These are phyloP conservation scores for Lycaon pictus DNA, from an alignment of 2,113 vertebrate species.

Conservation along the genomic window DNA sequence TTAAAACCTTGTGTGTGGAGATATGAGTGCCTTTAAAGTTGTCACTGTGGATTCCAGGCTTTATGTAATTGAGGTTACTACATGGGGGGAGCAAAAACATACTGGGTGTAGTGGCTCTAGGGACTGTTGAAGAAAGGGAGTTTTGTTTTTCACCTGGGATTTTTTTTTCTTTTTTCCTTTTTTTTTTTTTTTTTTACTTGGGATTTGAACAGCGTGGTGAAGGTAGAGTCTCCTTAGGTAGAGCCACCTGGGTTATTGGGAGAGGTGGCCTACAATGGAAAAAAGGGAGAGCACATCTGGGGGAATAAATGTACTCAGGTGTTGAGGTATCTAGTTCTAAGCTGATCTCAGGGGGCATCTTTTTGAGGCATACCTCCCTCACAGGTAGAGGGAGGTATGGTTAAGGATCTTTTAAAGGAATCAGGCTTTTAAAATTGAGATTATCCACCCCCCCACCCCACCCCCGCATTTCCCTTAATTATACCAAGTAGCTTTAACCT, in stretches of 20 bases:
- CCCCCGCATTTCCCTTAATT: not conserved
- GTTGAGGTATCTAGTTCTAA: not conserved
- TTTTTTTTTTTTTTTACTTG: conserved; percentile 4
- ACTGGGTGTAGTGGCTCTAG: not conserved
- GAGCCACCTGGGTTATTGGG: not conserved
- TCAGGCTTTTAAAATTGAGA: conserved; percentile 60
- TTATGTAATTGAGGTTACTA: not conserved
- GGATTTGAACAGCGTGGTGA: conserved; percentile 12
- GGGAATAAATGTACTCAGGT: not conserved
- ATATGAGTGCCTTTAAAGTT: not conserved
- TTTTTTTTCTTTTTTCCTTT: not conserved
- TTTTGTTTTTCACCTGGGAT: conserved; percentile 6
- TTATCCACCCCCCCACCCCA: not conserved
- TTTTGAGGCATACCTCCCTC: not conserved
- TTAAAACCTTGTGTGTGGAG: not conserved
- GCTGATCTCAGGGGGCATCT: not conserved
- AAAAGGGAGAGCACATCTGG: not conserved
- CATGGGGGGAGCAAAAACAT: not conserved
- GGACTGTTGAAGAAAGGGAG: not conserved
- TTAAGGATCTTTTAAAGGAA: conserved; percentile 46
- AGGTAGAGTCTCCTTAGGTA: not conserved
- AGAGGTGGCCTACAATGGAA: not conserved
- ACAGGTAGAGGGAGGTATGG: not conserved
- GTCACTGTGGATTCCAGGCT: not conserved
- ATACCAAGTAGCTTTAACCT: conserved; percentile 62